Conservation (phyloP, 2,113 vertebrate species). For the Centropus bengalensis region DNA sequence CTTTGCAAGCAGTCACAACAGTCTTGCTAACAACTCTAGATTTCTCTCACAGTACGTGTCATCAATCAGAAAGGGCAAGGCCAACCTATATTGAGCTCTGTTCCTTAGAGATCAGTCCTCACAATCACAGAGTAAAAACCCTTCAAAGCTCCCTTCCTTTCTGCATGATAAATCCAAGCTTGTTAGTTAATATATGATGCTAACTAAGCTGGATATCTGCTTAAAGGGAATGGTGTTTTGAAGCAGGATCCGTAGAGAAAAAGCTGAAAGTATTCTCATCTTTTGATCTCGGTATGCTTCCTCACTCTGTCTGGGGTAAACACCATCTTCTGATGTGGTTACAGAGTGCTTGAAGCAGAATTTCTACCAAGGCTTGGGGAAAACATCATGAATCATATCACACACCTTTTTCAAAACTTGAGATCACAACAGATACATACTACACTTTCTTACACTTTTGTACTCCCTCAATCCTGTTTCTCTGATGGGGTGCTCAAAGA, state of each 20-base stretch:
- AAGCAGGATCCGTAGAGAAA: background rate
- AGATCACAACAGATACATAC: background rate
- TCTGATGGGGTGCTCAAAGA: background rate
- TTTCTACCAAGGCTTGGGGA: background rate
- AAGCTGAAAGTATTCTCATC: background rate
- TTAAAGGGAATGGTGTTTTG: background rate
- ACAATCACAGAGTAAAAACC: background rate
- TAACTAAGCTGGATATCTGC: background rate
- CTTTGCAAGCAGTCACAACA: background rate
- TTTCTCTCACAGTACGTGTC: background rate
- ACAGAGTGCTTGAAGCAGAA: background rate
- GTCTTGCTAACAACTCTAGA: background rate
- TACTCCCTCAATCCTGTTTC: background rate
- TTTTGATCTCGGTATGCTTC: background rate
- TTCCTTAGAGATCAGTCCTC: background rate
- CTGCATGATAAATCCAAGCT: background rate
- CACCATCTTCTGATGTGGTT: background rate
- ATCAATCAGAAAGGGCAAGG: background rate
- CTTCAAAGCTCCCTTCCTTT: background rate
- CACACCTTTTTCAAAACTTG: background rate
- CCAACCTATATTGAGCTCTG: background rate
- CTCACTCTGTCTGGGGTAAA: background rate
- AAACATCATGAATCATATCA: background rate
- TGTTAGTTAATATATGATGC: background rate
- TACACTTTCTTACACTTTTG: background rate